phyloP scores from a whole-genome alignment of 2,888 invertebrate genomes.

The Linnaemya vulpina region DNA sequence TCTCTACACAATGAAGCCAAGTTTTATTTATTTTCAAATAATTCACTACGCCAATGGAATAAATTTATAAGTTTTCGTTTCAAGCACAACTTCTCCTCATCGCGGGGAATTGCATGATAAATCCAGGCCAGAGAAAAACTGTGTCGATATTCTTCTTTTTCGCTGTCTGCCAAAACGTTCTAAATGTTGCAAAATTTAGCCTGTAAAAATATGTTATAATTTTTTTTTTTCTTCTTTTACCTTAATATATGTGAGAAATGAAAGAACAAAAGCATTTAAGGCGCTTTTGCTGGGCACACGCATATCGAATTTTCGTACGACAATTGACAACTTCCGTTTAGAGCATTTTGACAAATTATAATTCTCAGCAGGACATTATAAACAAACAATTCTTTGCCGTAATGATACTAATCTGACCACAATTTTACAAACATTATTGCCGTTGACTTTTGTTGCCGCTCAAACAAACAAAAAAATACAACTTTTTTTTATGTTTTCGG shows the following conservation, averaged over 20 bases:
- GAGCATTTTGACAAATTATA: constrained; percentile 49
- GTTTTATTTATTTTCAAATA: too few species aligned
- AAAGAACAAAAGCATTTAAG: constrained; percentile 18
- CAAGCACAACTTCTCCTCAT: too few species aligned
- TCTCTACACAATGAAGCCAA: too few species aligned
- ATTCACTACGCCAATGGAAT: too few species aligned
- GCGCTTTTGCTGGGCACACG: constrained; percentile 21
- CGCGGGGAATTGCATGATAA: too few species aligned
- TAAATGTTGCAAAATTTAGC: background rate
- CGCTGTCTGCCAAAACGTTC: background rate
- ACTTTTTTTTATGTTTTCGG: constrained; percentile 23
- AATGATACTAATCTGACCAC: constrained; percentile 64
- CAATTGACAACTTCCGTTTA: constrained; percentile 27
- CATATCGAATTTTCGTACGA: constrained; percentile 28
- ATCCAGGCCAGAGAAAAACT: background rate
- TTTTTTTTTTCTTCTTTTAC: background rate
- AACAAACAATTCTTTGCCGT: constrained; percentile 55
- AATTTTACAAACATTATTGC: constrained; percentile 43
- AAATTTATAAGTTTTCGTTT: too few species aligned
- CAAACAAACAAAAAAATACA: background rate
- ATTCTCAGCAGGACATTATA: constrained; percentile 53
- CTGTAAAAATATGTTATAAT: background rate
- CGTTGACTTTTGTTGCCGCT: constrained; percentile 48
- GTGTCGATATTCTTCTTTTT: background rate
- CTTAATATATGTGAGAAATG: constrained; percentile 38